Conservation (phyloP, 1,140 invertebrate genomes). For the Papilio xuthus region DNA sequence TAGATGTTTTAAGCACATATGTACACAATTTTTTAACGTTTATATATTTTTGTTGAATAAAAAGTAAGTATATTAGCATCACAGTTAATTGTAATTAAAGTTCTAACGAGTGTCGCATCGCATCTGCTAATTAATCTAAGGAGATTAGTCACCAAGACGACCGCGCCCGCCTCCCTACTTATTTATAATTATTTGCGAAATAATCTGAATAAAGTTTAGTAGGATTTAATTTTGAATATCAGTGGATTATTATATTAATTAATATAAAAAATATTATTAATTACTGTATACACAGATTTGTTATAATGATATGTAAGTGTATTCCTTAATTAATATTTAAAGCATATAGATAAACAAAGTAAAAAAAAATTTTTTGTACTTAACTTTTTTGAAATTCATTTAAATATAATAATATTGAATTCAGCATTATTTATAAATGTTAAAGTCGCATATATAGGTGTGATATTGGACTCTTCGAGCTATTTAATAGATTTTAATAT, state of each 20-base stretch:
- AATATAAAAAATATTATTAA: background rate
- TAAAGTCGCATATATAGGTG: background rate
- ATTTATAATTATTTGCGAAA: background rate
- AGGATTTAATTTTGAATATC: background rate
- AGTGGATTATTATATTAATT: background rate
- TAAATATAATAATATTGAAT: too few relatives aligned
- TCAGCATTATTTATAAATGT: background rate
- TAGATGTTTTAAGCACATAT: too few relatives aligned
- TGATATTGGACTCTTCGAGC: background rate
- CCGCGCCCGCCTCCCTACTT: conserved; percentile 12
- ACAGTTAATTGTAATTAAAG: conserved; percentile 35
- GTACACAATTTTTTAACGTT: background rate
- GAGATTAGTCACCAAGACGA: conserved; percentile 35
- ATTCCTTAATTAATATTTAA: too few relatives aligned
- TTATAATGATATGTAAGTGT: too few relatives aligned
- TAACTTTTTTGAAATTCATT: too few relatives aligned
- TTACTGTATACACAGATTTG: background rate
- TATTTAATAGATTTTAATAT: background rate
- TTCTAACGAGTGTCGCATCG: conserved; percentile 32
- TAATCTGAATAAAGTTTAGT: background rate
- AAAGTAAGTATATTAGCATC: conserved; percentile 11
- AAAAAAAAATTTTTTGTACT: too few relatives aligned
- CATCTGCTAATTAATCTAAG: conserved; percentile 38
- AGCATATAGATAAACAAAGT: too few relatives aligned
- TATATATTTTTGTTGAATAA: background rate